These are phyloP conservation scores for Nomada goodeniana DNA, from an alignment of 2,888 invertebrate genomes.

Conservation along the genomic window DNA sequence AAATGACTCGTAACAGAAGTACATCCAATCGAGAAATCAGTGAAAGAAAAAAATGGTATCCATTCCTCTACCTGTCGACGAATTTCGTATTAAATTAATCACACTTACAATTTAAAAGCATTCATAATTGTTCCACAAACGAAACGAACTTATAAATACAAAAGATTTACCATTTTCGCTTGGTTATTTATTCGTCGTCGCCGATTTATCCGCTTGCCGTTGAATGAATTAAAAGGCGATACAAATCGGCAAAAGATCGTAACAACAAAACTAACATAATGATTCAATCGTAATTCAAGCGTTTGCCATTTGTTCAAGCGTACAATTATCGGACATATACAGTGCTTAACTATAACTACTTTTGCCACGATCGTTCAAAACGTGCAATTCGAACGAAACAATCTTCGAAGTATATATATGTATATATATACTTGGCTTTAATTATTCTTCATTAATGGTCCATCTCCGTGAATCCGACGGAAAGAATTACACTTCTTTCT, in stretches of 20 bases:
- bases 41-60: not conserved
- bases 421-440: too few relatives aligned
- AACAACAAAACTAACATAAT: slow-evolving; percentile 24
- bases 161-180: not conserved
- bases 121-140: slow-evolving; percentile 1
- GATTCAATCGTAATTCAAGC: slow-evolving; percentile 21
- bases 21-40: slow-evolving; percentile 12
- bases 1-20: not conserved
- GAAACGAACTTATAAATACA: slow-evolving; percentile 35
- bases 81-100: slow-evolving; percentile 56
- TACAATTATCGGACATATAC: slow-evolving; percentile 31
- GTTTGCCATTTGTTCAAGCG: slow-evolving; percentile 11
- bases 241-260: slow-evolving; percentile 22
- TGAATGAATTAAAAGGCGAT: slow-evolving; percentile 13
- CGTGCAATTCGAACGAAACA: slow-evolving; percentile 13
- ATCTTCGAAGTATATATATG: not conserved
- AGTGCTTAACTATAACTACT: slow-evolving; percentile 26
- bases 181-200: too few relatives aligned
- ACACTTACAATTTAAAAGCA: slow-evolving; percentile 37
- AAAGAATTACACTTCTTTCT: not conserved
- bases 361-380: slow-evolving; percentile 22
- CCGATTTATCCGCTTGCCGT: too few relatives aligned
- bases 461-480: slow-evolving; percentile 36
- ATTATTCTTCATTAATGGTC: slow-evolving; percentile 22
- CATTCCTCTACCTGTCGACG: slow-evolving; percentile 3